These are phyloP conservation scores for Cardiocondyla obscurior DNA, from an alignment of 1,140 invertebrate species.

Conservation along the genomic window DNA sequence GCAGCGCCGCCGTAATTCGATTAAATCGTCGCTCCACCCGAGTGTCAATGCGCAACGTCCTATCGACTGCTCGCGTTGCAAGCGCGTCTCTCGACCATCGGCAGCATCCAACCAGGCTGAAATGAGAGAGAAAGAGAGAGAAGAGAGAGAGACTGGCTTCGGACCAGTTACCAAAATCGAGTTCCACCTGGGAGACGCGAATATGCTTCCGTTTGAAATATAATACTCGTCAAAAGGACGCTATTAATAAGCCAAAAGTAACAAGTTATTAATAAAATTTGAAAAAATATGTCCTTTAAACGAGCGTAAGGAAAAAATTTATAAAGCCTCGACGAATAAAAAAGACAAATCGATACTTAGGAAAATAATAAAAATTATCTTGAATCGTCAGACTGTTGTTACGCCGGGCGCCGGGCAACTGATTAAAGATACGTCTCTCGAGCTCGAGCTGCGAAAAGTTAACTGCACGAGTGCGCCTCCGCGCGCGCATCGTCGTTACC, in stretches of 20 bases:
- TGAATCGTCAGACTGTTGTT: not conserved
- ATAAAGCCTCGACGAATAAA: not conserved
- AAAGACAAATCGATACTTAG: no score
- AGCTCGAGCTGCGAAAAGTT: not conserved
- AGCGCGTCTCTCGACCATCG: constrained; percentile 54
- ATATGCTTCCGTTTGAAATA: not conserved
- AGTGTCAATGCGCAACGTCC: constrained; percentile 57
- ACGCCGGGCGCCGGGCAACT: not conserved
- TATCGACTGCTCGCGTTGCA: constrained; percentile 54
- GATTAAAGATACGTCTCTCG: constrained; percentile 7
- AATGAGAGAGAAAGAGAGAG: no score
- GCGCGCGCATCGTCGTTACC: not conserved
- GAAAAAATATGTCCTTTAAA: not conserved
- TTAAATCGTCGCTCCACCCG: constrained; percentile 57
- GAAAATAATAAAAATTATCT: not conserved
- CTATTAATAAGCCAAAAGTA: not conserved
- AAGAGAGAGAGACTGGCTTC: constrained; percentile 1
- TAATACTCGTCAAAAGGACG: not conserved
- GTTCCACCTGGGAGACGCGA: not conserved
- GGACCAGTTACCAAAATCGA: not conserved
- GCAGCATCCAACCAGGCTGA: not conserved
- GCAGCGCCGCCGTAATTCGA: constrained; percentile 53
- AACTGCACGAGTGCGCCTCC: not conserved
- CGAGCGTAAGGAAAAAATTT: not conserved
- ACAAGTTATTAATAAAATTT: not conserved